Evolutionary conservation across 2,888 invertebrate genomes (phyloP), one percentile per base, ranked within the genome.

Genomic region (Synergus laeviventris): DNA sequence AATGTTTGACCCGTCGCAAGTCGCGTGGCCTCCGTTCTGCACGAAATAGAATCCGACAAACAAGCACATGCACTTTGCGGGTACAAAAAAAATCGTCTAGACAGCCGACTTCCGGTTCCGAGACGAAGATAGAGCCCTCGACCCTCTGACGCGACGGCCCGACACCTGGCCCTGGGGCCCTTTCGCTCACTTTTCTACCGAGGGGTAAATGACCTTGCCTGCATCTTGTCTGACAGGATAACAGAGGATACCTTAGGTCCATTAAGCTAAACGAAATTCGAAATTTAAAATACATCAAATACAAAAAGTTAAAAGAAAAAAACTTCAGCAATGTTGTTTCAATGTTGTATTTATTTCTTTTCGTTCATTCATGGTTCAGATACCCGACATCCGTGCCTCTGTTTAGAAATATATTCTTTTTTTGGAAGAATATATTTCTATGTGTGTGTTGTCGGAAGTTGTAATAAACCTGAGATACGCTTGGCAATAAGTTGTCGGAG

Each of bases 31-130:
- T 70, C 49, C 31, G 42, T 42, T 70, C 49, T 31, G 3, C 49
- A 70, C 45, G 49, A 70, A 70, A 45, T 49, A 66, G 42, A 24
- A 24, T 24, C 16, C 45, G 24, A 45, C 45, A 59, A 73, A 59
- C 74, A 39, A 60, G 42, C 74, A 74, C 74, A 39, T 60, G 60
- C 39, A 74, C 59, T 11, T 74, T 74, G 12, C 54, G 75, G 39
- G 16, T 12, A 54, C 39, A 73, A 81, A 82, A 84, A 81, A 85
- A 83, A 84, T 83, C 86, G 89, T 89, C 89, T 88, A 89, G 89
- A 89, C 88, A 82, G 83, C 78, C 79, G 83, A 85, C 85, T 89
- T 89, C 89, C 89, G 88, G 87, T 83, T 82, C 81, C 82, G 83
- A 84, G 83, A 82, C 77, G 81, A 82, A 74, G 70, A 61, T 66